Base-by-base conservation (phyloP, 1,140 invertebrate genomes). In the Drosophila ohnishii region DNA sequence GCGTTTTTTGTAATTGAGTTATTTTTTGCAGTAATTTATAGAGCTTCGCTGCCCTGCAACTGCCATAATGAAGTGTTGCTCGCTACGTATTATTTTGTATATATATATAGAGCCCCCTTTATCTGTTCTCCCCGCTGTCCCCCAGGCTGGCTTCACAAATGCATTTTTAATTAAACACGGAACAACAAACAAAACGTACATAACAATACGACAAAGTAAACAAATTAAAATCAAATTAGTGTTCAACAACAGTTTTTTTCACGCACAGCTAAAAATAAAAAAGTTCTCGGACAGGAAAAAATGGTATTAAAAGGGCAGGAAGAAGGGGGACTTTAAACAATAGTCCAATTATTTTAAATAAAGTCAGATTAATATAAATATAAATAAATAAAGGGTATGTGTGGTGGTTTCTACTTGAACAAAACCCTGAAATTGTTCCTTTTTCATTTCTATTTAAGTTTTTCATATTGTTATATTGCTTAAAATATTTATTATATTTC, bases 171-270 rank as follows among this genome's bases (percentile, higher is more conserved):
- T 75, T 75, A 75, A 75, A 75, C 67, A 72, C 71, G 72, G 64
- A 75, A 57, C 39, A 65, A 39, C 40, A 65, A 80, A 77, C 71
- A 74, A 72, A 72, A 73, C 62, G 53, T 48, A 70, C 61, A 67
- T 59, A 69, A 78, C 69, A 82, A 83, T 63, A 70, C 72, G 60
- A 58, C 55, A 76, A 63, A 70, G 75, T 85, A 84, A 85, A 69
- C 81, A 85, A 85, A 80, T 84, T 75, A 85, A 84, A 84, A 77
- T 72, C 81, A 85, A 77, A 85, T 84, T 80, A 80, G 61, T 75
- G 72, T 44, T 69, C 30, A 56, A 56, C 53, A 37, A 16, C 53
- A 35, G 9, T 48, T 71, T 50, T 67, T 71, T 71, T 39, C 35
- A 28, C 51, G 34, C 67, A 14, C 35, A 69, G 14, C 40, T 34